A percentile compares a stretch with the other conserved stretches of the same genome.
Conservation (phyloP, 2,888 invertebrate genomes). For the Escarpia spicata region DNA sequence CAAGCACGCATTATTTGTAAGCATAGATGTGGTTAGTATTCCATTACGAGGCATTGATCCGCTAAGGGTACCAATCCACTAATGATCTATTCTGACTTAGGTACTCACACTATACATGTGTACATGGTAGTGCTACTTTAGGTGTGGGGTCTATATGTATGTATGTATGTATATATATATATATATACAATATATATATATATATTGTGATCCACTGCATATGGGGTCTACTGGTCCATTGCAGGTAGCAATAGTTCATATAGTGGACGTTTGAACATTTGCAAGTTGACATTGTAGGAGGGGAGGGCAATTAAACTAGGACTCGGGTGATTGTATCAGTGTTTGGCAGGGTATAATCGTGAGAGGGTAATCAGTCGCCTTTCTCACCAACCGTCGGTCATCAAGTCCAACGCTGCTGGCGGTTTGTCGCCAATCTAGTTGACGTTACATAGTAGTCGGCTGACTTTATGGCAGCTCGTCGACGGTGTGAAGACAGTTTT, state of each 20-base stretch:
- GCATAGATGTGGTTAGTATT: not conserved
- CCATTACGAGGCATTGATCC: not conserved
- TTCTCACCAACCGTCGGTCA: not conserved
- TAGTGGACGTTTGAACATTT: not conserved
- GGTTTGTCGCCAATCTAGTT: not conserved
- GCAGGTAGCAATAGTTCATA: not conserved
- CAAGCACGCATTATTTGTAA: too few relatives aligned
- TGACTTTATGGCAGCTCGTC: not conserved
- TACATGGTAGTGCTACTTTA: too few relatives aligned
- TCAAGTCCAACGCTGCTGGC: constrained; percentile 13
- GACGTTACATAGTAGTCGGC: not conserved
- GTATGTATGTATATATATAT: constrained; percentile 6
- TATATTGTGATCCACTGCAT: not conserved
- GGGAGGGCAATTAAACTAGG: not conserved
- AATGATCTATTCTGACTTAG: not conserved
- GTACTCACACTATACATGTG: not conserved
- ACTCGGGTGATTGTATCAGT: not conserved
- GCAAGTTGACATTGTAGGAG: not conserved
- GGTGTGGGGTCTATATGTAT: too few relatives aligned
- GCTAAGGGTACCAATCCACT: not conserved
- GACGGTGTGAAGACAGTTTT: not conserved
- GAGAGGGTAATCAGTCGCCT: not conserved
- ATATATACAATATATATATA: constrained; percentile 23
- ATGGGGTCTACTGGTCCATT: too few relatives aligned
- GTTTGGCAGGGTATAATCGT: not conserved